phyloP scores from a whole-genome alignment of 2,113 vertebrate genomes.

The Falcunculus frontatus region DNA sequence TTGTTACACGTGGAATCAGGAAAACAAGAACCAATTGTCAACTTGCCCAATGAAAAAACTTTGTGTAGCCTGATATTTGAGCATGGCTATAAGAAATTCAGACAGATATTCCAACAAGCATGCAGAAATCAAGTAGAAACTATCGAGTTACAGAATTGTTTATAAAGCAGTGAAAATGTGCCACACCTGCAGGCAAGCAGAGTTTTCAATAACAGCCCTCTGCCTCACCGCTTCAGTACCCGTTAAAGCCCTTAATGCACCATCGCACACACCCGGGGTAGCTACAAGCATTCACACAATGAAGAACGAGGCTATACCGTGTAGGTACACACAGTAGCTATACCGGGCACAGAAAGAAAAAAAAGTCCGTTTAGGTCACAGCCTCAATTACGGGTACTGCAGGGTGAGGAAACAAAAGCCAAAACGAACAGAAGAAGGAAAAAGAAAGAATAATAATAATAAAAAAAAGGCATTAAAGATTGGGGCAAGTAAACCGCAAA shows the following conservation, averaged over 20 bases:
- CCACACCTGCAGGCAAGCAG: neutral
- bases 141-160: fast-evolving
- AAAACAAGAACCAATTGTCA: neutral
- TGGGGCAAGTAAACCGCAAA: neutral
- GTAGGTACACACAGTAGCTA: neutral
- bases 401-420: fast-evolving
- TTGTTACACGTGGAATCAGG: neutral
- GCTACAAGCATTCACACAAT: fast-evolving
- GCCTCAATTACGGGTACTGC: neutral
- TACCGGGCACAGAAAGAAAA: neutral
- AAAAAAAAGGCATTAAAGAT: fast-evolving
- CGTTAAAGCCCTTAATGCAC: fast-evolving
- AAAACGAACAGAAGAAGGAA: too few relatives aligned
- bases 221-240: neutral
- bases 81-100: fast-evolving
- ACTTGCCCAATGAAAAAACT: neutral
- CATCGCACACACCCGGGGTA: fast-evolving
- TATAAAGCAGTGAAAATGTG: neutral
- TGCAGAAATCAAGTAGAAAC: neutral
- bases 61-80: neutral
- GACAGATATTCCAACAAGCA: neutral
- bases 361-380: too few relatives aligned
- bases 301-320: fast-evolving
- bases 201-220: neutral
- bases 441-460: too few relatives aligned